Percentiles rank a stretch among this genome's conserved stretches.
These are phyloP conservation scores for Sturnira hondurensis DNA, from an alignment of 2,113 vertebrate genomes.

Conservation along the genomic window DNA sequence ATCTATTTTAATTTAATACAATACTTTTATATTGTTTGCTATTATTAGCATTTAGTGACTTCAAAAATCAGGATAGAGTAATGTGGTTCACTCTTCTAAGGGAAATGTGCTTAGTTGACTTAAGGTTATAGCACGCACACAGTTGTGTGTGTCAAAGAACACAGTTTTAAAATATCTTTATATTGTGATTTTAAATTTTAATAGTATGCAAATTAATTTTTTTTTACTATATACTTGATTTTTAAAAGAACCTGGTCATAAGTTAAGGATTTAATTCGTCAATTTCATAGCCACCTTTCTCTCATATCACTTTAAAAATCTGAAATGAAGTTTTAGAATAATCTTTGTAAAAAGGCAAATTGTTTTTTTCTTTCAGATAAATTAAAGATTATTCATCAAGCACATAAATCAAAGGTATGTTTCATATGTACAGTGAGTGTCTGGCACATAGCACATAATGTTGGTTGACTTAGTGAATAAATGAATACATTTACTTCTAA, in stretches of 20 bases:
- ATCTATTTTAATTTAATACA: conserved; percentile 4
- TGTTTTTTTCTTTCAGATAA: conserved; percentile 86
- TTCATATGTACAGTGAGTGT: not conserved
- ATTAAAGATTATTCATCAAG: conserved; percentile 95
- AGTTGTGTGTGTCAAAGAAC: not conserved
- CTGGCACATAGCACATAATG: not conserved
- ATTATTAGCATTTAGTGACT: not conserved
- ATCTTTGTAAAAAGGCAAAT: conserved; percentile 24
- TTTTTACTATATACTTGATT: not conserved
- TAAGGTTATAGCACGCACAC: not conserved
- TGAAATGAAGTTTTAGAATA: conserved; percentile 28
- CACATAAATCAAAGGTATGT: conserved; percentile 93
- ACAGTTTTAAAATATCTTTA: not conserved
- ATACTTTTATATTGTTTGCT: not conserved
- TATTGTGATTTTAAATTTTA: not conserved
- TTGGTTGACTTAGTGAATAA: not conserved
- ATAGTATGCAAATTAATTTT: not conserved
- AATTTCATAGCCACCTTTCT: not conserved
- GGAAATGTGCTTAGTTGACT: conserved; percentile 11
- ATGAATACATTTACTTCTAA: not conserved
- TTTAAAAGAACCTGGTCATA: conserved; percentile 42
- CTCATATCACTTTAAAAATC: not conserved
- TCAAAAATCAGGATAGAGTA: not conserved
- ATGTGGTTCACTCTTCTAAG: not conserved
- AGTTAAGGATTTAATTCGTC: conserved; percentile 12